Percentiles rank a stretch among this genome's conserved stretches.
These are phyloP conservation scores for Lasioglossum malachurum DNA, from an alignment of 2,888 invertebrate species.

Conservation along the genomic window DNA sequence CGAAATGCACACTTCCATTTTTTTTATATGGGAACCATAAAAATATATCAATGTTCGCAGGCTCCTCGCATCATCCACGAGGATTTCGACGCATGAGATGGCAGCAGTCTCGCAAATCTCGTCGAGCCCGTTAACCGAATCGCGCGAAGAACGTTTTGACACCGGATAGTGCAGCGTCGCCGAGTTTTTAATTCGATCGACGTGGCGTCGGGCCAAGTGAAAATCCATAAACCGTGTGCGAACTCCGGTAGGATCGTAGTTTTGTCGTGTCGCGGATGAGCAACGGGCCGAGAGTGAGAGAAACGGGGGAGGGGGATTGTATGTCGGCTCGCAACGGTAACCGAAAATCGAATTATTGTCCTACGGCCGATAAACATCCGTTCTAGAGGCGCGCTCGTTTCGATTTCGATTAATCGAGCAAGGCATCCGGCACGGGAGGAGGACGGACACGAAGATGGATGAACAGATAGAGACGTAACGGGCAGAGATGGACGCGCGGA, in stretches of 20 bases:
- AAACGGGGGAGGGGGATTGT: background rate
- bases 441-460: slow-evolving; percentile 39
- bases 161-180: slow-evolving; percentile 27
- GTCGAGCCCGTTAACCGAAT: background rate
- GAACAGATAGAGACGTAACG: slow-evolving; percentile 41
- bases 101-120: background rate
- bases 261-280: slow-evolving; percentile 65
- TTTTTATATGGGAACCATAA: background rate
- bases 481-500: slow-evolving; percentile 33
- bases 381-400: slow-evolving; percentile 74
- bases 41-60: background rate
- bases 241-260: slow-evolving; percentile 52
- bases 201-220: slow-evolving; percentile 52
- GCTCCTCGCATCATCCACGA: background rate
- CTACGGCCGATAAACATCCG: slow-evolving; percentile 79
- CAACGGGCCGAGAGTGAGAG: slow-evolving; percentile 42
- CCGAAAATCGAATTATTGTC: slow-evolving; percentile 81
- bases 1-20: background rate
- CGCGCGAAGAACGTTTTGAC: background rate
- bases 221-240: slow-evolving; percentile 71
- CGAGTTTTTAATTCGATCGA: slow-evolving; percentile 70
- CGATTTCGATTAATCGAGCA: slow-evolving; percentile 82
- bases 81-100: background rate
- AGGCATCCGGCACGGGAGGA: slow-evolving; percentile 63
- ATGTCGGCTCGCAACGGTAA: slow-evolving; percentile 40